Percentiles rank a stretch among this genome's conserved stretches.
Conservation (phyloP, 2,888 invertebrate species). For the Encarsia formosa region DNA sequence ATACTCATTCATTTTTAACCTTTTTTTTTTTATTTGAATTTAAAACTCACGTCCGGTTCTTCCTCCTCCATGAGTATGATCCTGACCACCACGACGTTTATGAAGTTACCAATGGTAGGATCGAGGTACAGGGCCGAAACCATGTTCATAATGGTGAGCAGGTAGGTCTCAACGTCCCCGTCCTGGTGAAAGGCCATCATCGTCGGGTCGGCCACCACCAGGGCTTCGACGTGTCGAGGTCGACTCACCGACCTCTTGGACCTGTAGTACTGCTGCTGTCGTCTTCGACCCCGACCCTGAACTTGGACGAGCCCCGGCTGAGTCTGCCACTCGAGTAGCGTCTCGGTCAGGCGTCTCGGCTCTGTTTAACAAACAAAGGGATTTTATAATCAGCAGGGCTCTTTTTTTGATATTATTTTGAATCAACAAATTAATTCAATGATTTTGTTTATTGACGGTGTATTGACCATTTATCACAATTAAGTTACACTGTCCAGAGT, state of each 20-base stretch:
- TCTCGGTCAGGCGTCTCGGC: constrained; percentile 45
- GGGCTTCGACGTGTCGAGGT: constrained; percentile 76
- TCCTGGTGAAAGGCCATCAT: constrained; percentile 83
- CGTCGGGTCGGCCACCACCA: constrained; percentile 81
- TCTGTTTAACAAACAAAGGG: constrained; percentile 38
- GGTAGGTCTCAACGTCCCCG: constrained; percentile 77
- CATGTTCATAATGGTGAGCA: constrained; percentile 92
- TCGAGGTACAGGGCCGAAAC: constrained; percentile 80
- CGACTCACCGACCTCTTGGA: constrained; percentile 66
- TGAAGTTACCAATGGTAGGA: constrained; percentile 84
- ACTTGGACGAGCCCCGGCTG: constrained; percentile 54
- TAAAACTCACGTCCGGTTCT: constrained; percentile 53
- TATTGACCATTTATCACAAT: no score
- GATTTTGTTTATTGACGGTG: no score
- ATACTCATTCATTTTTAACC: no score
- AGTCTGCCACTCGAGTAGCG: constrained; percentile 60
- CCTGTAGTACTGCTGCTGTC: constrained; percentile 25
- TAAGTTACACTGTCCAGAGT: no score
- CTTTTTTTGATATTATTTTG: no score
- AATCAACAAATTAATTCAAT: no score
- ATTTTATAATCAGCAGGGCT: not conserved
- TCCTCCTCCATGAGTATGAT: constrained; percentile 72
- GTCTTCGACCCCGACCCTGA: constrained; percentile 49
- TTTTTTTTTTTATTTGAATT: no score
- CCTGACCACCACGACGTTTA: constrained; percentile 84